These are phyloP conservation scores for Trachemys scripta DNA, from an alignment of 2,113 vertebrate species.

Conservation along the genomic window DNA sequence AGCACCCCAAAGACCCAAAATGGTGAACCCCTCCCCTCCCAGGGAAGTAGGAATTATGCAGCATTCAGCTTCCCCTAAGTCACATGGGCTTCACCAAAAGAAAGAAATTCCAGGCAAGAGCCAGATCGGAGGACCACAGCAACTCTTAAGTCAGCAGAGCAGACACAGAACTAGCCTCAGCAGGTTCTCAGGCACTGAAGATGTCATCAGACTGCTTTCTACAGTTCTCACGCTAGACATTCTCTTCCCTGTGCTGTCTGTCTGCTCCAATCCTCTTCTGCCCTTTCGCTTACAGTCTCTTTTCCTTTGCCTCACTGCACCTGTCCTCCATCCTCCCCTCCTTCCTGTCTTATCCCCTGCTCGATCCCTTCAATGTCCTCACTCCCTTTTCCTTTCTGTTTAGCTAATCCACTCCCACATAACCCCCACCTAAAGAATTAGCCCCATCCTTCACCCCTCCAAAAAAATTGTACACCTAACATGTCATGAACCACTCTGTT, in stretches of 20 bases:
- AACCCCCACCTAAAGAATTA: background rate
- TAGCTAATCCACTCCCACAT: background rate
- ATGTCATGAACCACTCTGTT: accelerated
- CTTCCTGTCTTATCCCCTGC: background rate
- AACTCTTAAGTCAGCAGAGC: no score
- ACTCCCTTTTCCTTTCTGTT: background rate
- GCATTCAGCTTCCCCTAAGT: no score
- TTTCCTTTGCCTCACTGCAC: background rate
- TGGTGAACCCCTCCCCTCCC: no score
- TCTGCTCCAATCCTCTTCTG: no score
- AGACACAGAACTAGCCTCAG: no score
- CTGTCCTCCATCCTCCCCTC: background rate
- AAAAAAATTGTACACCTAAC: background rate
- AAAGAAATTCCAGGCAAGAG: no score
- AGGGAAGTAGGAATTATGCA: no score
- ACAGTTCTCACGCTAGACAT: background rate
- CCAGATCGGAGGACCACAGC: no score
- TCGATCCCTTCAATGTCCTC: background rate
- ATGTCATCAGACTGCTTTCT: background rate
- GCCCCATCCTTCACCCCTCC: background rate
- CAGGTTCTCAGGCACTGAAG: no score
- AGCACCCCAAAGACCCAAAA: no score
- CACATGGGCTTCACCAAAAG: no score
- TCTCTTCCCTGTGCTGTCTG: background rate
- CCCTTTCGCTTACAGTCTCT: no score